Evolutionary conservation across 2,797 vertebrate genomes (phyloP).

Genomic region (Rhabdophis nuchalis): DNA sequence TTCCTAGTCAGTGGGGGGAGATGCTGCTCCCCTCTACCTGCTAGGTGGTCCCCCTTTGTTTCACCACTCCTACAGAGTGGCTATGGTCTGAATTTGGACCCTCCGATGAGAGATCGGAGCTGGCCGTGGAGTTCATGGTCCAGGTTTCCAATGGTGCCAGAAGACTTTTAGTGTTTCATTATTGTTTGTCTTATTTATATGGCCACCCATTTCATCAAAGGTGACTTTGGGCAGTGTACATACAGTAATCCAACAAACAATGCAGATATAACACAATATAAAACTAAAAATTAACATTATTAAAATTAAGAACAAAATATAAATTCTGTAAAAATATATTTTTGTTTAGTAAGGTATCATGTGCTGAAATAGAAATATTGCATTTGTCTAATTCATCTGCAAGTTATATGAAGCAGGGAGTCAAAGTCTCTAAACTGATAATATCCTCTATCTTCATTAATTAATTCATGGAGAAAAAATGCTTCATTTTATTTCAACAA

Average conservation of each 20-base stretch:
- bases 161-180: neutral
- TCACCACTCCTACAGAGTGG: too few relatives aligned
- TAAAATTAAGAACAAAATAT: neutral
- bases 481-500: neutral
- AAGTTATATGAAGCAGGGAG: neutral
- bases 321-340: neutral
- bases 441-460: neutral
- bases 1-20: too few relatives aligned
- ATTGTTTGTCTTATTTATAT: neutral
- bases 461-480: neutral
- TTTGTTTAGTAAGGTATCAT: neutral
- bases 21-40: too few relatives aligned
- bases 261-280: neutral
- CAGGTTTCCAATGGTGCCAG: too few relatives aligned
- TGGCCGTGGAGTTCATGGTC: too few relatives aligned
- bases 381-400: neutral
- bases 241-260: neutral
- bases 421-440: neutral
- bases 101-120: too few relatives aligned
- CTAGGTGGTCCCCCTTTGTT: too few relatives aligned
- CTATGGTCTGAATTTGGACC: too few relatives aligned
- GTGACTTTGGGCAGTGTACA: neutral
- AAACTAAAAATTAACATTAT: neutral
- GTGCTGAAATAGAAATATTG: neutral
- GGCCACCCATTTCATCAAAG: neutral